A percentile compares a stretch with the other conserved stretches of the same genome.
These are phyloP conservation scores for Elachura formosa DNA, from an alignment of 2,113 vertebrate species.

Conservation along the genomic window DNA sequence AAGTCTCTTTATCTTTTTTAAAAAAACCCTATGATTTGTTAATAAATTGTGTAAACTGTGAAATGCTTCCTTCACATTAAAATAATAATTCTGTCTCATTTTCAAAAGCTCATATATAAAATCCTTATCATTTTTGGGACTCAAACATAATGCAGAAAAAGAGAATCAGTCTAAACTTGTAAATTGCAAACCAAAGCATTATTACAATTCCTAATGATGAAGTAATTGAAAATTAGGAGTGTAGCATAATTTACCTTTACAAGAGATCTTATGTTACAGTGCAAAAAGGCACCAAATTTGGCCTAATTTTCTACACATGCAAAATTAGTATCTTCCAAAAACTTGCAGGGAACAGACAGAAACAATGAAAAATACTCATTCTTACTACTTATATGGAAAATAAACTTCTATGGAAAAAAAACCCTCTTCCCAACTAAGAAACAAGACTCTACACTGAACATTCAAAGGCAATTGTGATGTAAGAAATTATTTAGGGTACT, in stretches of 20 bases:
- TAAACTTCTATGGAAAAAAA: background rate
- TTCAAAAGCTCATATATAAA: background rate
- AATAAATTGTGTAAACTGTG: background rate
- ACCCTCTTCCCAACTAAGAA: background rate
- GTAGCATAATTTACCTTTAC: background rate
- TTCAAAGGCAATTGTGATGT: background rate
- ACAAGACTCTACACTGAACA: background rate
- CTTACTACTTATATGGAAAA: background rate
- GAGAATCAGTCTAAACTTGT: background rate
- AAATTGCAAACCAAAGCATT: background rate
- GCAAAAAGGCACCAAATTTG: background rate
- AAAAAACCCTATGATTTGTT: background rate
- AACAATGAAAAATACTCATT: background rate
- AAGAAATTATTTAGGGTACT: background rate
- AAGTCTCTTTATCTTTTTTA: background rate
- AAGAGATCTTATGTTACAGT: background rate
- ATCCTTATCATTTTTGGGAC: background rate
- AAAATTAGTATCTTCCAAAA: background rate
- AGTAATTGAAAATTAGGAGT: background rate
- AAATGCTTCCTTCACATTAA: background rate
- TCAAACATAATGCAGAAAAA: background rate
- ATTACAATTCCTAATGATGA: background rate
- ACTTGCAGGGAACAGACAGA: background rate
- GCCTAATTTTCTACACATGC: background rate
- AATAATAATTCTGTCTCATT: background rate